Base-by-base conservation (phyloP, 2,797 vertebrate species). In the Stomatorhinus walkeri region DNA sequence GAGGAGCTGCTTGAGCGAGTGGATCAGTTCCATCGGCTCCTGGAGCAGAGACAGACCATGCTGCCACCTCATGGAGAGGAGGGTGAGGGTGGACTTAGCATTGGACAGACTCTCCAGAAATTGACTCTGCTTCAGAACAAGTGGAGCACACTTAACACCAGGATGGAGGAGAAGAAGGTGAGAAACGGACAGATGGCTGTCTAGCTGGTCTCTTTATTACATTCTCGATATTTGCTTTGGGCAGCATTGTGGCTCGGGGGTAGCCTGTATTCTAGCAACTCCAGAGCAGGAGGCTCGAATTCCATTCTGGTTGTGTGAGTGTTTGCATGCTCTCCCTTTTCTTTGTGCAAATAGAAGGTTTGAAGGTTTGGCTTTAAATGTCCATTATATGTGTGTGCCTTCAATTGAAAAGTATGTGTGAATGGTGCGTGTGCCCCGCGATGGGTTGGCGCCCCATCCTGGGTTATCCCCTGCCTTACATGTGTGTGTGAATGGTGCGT, bases 161-260 rank as follows among this genome's bases (percentile, higher is more conserved):
- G 98, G 95, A 97, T 99, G 96, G 98, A 99, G 32, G 98, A 99
- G 94, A 97, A 97, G 87, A 97, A 96, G 97, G 98, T 99, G 93
- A 85, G 89, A 43, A 10, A 32, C n/a, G 19, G 87, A n/a, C 56
- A 86, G 83, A 24, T 32, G 49, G 83, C 19, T 79, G 40, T 43
- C 72, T 40, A 46, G 72, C 36, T 79, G 36, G 72, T 46, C 72
- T 43, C 36, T 46, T 79, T n/a, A 19, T 79, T 43, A 43, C 14
- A 79, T n/a, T 46, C 0, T 46, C 8, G 72, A 19, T 79, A n/a
- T n/a, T 79, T n/a, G 7, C 36, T 79, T 79, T 43, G 72, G 72
- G 16, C 19, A 12, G 72, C 40, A 79, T 79, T 79, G 72, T 79
- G 36, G 14, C 72, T 79, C 36, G 5, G 28, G 36, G 68, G 32